A percentile compares a stretch with the other conserved stretches of the same genome.
These are phyloP conservation scores for Cotesia glomerata DNA, from an alignment of 1,140 invertebrate species.

Conservation along the genomic window DNA sequence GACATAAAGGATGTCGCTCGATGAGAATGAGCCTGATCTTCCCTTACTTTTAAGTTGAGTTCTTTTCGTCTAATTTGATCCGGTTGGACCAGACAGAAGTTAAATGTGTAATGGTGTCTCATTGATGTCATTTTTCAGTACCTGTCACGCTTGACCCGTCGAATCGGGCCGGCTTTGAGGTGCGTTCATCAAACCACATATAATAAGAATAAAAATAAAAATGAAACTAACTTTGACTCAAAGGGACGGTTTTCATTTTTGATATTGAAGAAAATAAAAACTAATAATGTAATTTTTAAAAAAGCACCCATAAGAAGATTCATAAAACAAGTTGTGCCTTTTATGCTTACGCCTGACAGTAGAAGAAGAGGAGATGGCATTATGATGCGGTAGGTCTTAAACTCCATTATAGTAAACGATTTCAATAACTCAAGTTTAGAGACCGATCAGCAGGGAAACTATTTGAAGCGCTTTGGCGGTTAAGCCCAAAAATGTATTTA, in stretches of 20 bases:
- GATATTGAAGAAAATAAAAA: no score
- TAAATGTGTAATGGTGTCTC: constrained; percentile 26
- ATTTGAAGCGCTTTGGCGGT: constrained; percentile 5
- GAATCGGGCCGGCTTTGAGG: neutral
- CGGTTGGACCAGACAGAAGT: constrained; percentile 43
- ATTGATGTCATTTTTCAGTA: constrained; percentile 12
- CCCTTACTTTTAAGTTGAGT: no score
- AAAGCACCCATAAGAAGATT: no score
- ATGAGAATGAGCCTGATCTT: neutral
- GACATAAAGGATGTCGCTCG: constrained; percentile 17
- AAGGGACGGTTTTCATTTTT: neutral
- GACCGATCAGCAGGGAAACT: neutral
- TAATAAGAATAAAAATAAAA: neutral
- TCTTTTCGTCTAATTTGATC: constrained; percentile 43
- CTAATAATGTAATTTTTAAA: no score
- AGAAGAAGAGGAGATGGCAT: neutral
- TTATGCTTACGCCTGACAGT: neutral
- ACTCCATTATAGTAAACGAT: neutral
- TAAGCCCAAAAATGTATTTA: neutral
- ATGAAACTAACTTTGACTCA: neutral
- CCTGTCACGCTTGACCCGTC: constrained; percentile 8
- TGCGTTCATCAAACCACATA: neutral
- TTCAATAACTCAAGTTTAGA: neutral
- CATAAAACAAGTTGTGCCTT: neutral
- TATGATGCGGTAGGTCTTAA: neutral